A percentile compares a stretch with the other conserved stretches of the same genome.
Evolutionary conservation across 2,888 invertebrate genomes (phyloP).

Genomic region (Cremastinae sp.): DNA sequence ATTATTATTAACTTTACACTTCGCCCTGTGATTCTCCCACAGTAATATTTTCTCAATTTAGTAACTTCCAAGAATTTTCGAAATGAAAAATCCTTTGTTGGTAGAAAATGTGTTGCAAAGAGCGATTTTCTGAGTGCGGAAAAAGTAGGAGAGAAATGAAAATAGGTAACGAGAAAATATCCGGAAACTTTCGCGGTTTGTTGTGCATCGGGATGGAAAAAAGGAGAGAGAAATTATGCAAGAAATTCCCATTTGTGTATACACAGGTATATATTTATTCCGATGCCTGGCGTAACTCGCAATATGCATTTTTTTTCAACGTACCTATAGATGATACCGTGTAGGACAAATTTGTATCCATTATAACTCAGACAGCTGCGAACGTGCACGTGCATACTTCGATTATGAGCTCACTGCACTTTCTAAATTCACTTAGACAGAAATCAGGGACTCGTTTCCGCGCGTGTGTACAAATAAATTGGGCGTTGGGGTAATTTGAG

Average conservation of each 20-base stretch:
- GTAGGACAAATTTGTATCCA: slow-evolving; percentile 20
- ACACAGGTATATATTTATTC: slow-evolving; percentile 24
- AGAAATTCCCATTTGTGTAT: slow-evolving; percentile 47
- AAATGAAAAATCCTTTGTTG: background rate
- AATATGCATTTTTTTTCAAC: slow-evolving; percentile 26
- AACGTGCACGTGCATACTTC: background rate
- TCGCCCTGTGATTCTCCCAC: background rate
- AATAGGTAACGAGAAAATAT: slow-evolving; percentile 47
- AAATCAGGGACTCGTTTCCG: slow-evolving; percentile 68
- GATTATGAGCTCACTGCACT: slow-evolving; percentile 62
- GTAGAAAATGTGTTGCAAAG: background rate
- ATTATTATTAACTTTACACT: slow-evolving; percentile 1
- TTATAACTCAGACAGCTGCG: slow-evolving; percentile 10
- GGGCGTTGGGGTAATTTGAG: slow-evolving; percentile 32
- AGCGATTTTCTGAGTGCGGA: background rate
- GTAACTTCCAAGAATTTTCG: background rate
- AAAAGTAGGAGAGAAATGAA: slow-evolving; percentile 41
- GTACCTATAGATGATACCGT: slow-evolving; percentile 15
- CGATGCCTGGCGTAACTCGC: slow-evolving; percentile 7
- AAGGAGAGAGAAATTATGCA: slow-evolving; percentile 42
- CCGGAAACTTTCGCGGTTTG: slow-evolving; percentile 54
- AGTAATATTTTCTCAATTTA: background rate
- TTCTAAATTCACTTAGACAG: slow-evolving; percentile 75
- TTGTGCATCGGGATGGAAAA: background rate
- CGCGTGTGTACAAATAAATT: slow-evolving; percentile 12